Base-by-base conservation (phyloP, 2,113 vertebrate species). In the Pungitius pungitius region DNA sequence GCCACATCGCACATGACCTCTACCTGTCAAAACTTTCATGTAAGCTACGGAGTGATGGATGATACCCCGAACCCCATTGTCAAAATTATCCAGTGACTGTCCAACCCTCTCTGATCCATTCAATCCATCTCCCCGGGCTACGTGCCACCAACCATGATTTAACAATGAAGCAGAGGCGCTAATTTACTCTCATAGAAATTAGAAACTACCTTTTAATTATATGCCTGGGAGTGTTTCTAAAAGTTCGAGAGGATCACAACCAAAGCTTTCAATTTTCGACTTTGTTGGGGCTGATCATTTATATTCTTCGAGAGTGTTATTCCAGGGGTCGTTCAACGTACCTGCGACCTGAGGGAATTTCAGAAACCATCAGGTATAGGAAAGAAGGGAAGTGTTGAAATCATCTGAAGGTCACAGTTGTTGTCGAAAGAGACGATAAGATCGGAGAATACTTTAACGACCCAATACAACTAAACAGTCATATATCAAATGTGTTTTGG, bases 11-110 rank as follows among this genome's bases (percentile, higher is more conserved):
- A n/a, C 81, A 65, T 93, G 93, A 94, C 93, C 93, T 94, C 92
- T 92, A 91, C 83, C 92, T 93, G 94, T 95, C 93, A 93, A 88
- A 93, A 93, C 89, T 91, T 93, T 91, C 84, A 82, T 83, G 91
- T 86, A 88, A 86, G 91, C 89, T 68, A 42, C 49, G 89, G 90
- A 93, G 91, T 93, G 93, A 94, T 94, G 91, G 87, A 93, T 91
- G 92, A 91, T 90, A 87, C 83, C 89, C 87, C 75, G 58, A 78
- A 91, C 88, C 84, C 89, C 81, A 86, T 89, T 87, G 84, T 87
- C 90, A 90, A 89, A 92, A 92, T 94, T 81, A 92, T 92, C 93
- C 90, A 89, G 89, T 70, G 89, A 93, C 82, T 85, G 90, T 93
- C 90, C 90, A 80, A 87, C 85, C 84, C 89, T 80, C 80, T 88